Base-by-base conservation (phyloP, 1,140 invertebrate species). In the Capitella teleta region DNA sequence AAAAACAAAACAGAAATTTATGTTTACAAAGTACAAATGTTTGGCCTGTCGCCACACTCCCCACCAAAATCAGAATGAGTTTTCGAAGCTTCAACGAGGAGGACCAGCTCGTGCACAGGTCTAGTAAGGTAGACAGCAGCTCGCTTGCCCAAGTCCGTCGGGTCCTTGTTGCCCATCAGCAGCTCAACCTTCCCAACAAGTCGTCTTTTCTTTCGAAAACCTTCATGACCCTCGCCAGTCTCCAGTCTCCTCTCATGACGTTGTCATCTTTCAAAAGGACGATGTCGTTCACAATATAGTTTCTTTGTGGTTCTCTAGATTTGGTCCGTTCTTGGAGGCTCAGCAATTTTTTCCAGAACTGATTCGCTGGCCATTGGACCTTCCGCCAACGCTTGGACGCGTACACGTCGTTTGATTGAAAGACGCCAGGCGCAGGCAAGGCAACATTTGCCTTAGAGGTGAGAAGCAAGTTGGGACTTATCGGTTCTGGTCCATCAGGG, bases 311-410 rank as follows among this genome's bases (percentile, higher is more conserved):
- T 6, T 28, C 40, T 23, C 40, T 21, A 51, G 54, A 54, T 28
- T 60, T 58, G 10, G 25, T 10, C n/a, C 52, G 30, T 4, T 21
- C 18, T 30, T 56, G 51, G 10, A 58, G 48, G 18, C 36, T 54
- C 12, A 50, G 47, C 18, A 60, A 36, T 43, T 60, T 58, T 25
- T 49, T 23, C 57, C 57, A 61, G 40, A 59, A 59, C 28, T 47
- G 16, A 42, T 61, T 45, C 6, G 59, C 45, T 2, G 59, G 36
- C n/a, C 47, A 49, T 37, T 60, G 57, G 16, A 54, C 54, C n/a
- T 42, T 42, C 42, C 47, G 41, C 58, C 55, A 59, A 40, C 49
- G 41, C 8, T 50, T 37, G 49, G 32, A 23, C 16, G 32, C 28
- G 36, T 47, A 47, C 5, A 47, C 45, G 8, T 47, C 45, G 30